Base-by-base conservation (phyloP, 1,140 invertebrate species). In the Caerostris darwini region DNA sequence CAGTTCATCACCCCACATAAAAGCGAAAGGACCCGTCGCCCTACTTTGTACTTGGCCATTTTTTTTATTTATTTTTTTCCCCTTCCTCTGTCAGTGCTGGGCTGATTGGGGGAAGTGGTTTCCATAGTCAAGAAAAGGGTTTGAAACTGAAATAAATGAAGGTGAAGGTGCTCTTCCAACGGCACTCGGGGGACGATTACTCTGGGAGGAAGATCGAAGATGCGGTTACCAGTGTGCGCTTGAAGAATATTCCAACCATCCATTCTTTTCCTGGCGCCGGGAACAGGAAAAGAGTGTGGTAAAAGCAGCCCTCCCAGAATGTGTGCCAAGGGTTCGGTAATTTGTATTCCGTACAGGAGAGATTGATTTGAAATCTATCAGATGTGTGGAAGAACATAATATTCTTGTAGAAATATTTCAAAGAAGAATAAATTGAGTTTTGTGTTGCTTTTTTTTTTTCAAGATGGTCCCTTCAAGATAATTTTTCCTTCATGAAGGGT, bases 101-200 rank as follows among this genome's bases (percentile, higher is more conserved):
- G 85, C 57, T 67, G 86, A 53, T 61, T 59, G 57, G 34, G n/a
- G 86, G 19, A 67, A 88, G 59, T 57, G 67, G 87, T 71, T 89
- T 71, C 87, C 87, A 89, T 89, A 89, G 87, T 89, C 87, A 56
- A 56, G 56, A 50, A 64, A 85, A 3, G 53, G 82, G 17, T 71
- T 17, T 7, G n/a, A 89, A 89, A 89, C 87, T 89, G 87, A 89
- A 89, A 89, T 89, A 71, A 71, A 89, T 89, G 87, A 89, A 71
- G 7, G 5, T 54, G 57, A 67, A 34, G 87, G 53, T 71, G 87
- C 19, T 14, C 19, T n/a, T 69, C 64, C 50, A 69, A 89, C 54
- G 14, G 87, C 64, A 56, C 87, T 58, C 87, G 14, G 7, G 87
- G 87, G 67, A 64, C 61, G 67, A 69, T 69, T 64, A 71, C 67